These are phyloP conservation scores for Drosophila quinaria DNA, from an alignment of 2,888 invertebrate species.

Conservation along the genomic window DNA sequence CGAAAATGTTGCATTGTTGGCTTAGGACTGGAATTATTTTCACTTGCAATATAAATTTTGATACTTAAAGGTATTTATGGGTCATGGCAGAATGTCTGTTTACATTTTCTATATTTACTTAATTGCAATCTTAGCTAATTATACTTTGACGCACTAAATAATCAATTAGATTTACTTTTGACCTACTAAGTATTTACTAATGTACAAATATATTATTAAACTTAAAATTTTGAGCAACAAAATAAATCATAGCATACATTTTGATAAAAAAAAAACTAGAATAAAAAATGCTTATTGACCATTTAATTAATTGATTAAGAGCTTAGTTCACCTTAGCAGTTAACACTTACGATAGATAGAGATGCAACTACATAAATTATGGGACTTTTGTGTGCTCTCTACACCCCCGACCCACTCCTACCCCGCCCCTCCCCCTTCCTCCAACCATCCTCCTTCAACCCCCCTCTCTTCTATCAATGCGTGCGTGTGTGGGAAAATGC, in stretches of 20 bases:
- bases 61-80: background rate
- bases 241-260: background rate
- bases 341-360: background rate
- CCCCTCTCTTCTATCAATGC: background rate
- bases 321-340: background rate
- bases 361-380: slow-evolving; percentile 34
- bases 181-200: no score
- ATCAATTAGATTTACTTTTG: no score
- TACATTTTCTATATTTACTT: background rate
- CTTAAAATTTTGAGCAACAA: background rate
- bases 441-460: background rate
- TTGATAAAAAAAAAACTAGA: background rate
- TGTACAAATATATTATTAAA: background rate
- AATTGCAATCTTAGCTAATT: no score
- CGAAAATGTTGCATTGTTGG: slow-evolving; percentile 29
- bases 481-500: slow-evolving; percentile 34
- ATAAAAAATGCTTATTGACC: background rate
- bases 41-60: background rate
- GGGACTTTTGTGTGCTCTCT: slow-evolving; percentile 34
- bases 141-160: no score
- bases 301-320: background rate
- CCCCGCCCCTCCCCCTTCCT: background rate
- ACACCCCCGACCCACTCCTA: background rate
- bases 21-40: background rate
- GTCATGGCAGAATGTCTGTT: background rate